These are phyloP conservation scores for Poecilia wingei DNA, from an alignment of 2,797 vertebrate genomes.

Conservation along the genomic window DNA sequence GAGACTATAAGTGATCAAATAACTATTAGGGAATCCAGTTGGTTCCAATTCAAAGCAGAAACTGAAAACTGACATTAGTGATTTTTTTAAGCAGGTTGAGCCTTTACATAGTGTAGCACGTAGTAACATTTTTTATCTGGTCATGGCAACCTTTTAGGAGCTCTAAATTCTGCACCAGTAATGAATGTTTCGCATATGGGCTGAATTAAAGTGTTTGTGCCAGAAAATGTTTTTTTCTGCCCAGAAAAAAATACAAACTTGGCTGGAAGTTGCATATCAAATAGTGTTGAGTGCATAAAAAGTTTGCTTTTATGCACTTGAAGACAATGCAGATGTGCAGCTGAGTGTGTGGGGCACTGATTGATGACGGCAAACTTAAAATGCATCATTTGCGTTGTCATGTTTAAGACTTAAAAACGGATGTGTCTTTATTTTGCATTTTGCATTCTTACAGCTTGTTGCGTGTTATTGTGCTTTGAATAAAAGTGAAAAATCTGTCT, in stretches of 20 bases:
- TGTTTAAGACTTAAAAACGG: background rate
- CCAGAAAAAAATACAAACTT: background rate
- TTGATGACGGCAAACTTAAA: background rate
- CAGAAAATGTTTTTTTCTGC: background rate
- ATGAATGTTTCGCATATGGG: background rate
- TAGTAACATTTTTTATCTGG: background rate
- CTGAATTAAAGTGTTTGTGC: background rate
- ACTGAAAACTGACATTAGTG: no score
- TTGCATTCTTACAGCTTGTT: background rate
- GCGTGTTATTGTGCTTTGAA: background rate
- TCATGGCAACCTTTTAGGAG: background rate
- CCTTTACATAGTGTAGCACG: background rate
- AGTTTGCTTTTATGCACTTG: background rate
- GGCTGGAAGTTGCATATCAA: background rate
- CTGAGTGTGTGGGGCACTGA: background rate
- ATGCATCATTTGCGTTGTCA: background rate
- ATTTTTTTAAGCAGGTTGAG: background rate
- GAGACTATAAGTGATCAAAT: background rate
- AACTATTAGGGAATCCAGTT: background rate
- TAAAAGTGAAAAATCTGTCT: background rate
- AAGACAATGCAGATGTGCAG: background rate
- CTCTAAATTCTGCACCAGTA: background rate
- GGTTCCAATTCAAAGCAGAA: no score
- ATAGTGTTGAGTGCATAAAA: background rate
- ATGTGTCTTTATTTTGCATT: background rate